Evolutionary conservation across 1,140 invertebrate genomes (phyloP).

Genomic region (Potamilus streckersoni): DNA sequence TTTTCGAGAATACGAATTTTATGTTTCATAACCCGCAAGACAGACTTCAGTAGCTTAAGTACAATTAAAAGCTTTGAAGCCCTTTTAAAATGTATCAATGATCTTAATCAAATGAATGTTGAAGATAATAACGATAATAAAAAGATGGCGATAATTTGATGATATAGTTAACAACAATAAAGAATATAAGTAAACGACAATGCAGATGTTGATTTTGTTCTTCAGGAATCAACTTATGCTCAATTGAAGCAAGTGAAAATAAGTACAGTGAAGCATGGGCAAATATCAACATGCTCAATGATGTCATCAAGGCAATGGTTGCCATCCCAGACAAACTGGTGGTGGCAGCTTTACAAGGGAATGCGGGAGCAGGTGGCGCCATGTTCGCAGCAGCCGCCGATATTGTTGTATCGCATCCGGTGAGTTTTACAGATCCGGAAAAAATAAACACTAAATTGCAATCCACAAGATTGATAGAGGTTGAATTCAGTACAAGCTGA

Average conservation of each 20-base stretch:
- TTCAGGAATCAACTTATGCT: conserved; percentile 8
- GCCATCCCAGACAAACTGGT: conserved; percentile 4
- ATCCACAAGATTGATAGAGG: no score
- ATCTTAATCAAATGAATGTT: neutral
- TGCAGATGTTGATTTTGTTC: neutral
- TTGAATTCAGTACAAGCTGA: no score
- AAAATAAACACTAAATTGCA: no score
- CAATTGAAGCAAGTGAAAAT: neutral
- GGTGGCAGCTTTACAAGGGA: conserved; percentile 10
- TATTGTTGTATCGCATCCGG: conserved; percentile 10
- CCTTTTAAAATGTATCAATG: neutral
- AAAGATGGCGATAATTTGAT: no score
- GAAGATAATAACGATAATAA: neutral
- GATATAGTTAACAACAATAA: neutral
- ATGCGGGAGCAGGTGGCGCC: conserved; percentile 8
- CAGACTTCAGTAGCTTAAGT: no score
- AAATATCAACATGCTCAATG: conserved; percentile 18
- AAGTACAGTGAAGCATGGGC: conserved; percentile 11
- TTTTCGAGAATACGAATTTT: neutral
- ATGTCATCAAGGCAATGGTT: conserved; percentile 7
- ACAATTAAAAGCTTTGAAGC: no score
- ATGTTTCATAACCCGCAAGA: neutral
- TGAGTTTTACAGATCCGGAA: neutral
- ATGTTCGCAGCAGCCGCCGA: neutral
- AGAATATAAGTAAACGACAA: neutral